These are phyloP conservation scores for Halictus rubicundus DNA, from an alignment of 1,140 invertebrate genomes.

Conservation along the genomic window DNA sequence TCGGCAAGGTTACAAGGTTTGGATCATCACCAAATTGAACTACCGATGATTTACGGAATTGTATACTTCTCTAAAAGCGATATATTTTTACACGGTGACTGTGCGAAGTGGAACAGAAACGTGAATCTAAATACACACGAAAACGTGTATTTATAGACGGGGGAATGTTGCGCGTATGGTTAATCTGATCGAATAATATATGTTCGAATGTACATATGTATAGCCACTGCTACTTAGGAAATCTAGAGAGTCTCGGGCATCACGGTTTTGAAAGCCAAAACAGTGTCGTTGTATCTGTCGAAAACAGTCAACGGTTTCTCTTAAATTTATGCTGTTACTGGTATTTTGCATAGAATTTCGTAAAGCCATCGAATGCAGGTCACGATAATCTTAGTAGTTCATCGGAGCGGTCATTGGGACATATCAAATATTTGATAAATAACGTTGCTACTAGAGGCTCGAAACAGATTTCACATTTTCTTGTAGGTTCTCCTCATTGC, in stretches of 20 bases:
- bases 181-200: not conserved
- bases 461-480: not conserved
- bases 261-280: not conserved
- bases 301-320: not conserved
- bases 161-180: not conserved
- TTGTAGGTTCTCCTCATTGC: too few relatives aligned
- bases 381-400: slow-evolving; percentile 26
- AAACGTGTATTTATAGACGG: not conserved
- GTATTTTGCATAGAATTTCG: slow-evolving; percentile 28
- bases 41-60: not conserved
- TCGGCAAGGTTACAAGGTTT: not conserved
- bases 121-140: not conserved
- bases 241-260: too few relatives aligned
- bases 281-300: not conserved
- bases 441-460: too few relatives aligned
- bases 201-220: too few relatives aligned
- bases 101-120: not conserved
- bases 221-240: too few relatives aligned
- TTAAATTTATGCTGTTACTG: not conserved
- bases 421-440: not conserved
- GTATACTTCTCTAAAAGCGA: not conserved
- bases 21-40: not conserved
- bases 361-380: slow-evolving; percentile 31
- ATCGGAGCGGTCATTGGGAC: slow-evolving; percentile 1
- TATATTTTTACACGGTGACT: not conserved